These are phyloP conservation scores for Pherbina coryleti DNA, from an alignment of 2,888 invertebrate species.

Conservation along the genomic window DNA sequence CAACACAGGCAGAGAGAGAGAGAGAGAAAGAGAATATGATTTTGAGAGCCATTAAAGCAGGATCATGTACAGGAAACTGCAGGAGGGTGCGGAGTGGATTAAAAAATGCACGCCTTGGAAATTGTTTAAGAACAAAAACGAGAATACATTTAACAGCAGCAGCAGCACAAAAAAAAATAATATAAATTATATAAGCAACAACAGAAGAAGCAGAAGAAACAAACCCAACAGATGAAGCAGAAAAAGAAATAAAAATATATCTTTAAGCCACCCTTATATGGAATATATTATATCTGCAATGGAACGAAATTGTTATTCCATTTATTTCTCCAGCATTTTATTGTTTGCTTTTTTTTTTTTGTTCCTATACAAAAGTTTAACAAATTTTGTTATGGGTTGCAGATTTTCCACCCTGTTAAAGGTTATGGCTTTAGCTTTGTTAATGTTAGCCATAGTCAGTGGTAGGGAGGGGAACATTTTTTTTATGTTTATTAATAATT, in stretches of 20 bases:
- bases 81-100: background rate
- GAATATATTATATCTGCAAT: background rate
- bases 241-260: background rate
- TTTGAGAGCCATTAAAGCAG: background rate
- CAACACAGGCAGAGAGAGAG: background rate
- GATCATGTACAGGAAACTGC: conserved; percentile 5
- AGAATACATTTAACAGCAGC: conserved; percentile 10
- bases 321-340: background rate
- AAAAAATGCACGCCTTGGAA: conserved; percentile 13
- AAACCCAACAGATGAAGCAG: background rate
- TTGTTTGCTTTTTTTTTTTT: background rate
- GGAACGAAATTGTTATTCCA: background rate
- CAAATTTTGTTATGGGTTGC: background rate
- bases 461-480: too few relatives aligned
- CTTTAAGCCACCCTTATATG: background rate
- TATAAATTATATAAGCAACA: conserved; percentile 21
- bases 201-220: background rate
- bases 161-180: background rate
- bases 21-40: background rate
- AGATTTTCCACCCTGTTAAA: too few relatives aligned
- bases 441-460: too few relatives aligned
- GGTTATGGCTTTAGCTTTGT: too few relatives aligned
- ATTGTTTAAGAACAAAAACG: conserved; percentile 22
- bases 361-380: background rate
- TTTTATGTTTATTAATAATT: too few relatives aligned